These are phyloP conservation scores for Sinocyclocheilus maitianheensis DNA, from an alignment of 2,113 vertebrate genomes.

Conservation along the genomic window DNA sequence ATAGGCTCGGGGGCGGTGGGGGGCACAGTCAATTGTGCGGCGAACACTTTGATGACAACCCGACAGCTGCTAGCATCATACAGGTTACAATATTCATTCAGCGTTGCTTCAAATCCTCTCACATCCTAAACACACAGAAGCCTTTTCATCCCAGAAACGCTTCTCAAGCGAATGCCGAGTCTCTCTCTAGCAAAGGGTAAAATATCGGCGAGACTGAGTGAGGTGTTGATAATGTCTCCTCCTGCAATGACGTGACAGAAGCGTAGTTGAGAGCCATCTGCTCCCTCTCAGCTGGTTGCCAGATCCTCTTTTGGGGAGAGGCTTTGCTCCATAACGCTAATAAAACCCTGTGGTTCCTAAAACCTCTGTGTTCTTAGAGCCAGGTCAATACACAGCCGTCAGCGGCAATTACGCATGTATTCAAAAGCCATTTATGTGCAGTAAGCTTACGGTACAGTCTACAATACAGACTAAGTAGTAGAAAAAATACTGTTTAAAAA, in stretches of 20 bases:
- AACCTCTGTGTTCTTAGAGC: background rate
- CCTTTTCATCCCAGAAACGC: conserved; percentile 5
- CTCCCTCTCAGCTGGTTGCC: conserved; percentile 28
- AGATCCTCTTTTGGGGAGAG: conserved; percentile 30
- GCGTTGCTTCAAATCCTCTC: background rate
- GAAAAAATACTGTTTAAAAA: too few species aligned
- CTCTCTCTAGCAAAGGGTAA: background rate
- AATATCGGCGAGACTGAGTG: background rate
- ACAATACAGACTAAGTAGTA: background rate
- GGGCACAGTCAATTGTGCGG: background rate
- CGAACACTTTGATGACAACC: conserved; percentile 24
- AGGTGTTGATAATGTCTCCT: conserved; percentile 6
- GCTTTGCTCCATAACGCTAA: conserved; percentile 26
- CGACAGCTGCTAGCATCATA: conserved; percentile 45
- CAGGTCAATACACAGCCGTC: conserved; percentile 5
- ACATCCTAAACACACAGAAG: conserved; percentile 30
- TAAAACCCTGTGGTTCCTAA: background rate
- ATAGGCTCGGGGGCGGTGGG: background rate
- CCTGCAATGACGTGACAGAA: conserved; percentile 41
- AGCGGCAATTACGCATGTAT: background rate
- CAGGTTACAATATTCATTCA: background rate
- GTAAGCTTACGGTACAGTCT: background rate
- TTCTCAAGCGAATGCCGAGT: background rate
- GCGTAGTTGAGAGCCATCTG: conserved; percentile 45
- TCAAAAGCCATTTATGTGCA: background rate